A percentile compares a stretch with the other conserved stretches of the same genome.
Evolutionary conservation across 2,888 invertebrate genomes (phyloP).

Genomic region (Phlogophora meticulosa): DNA sequence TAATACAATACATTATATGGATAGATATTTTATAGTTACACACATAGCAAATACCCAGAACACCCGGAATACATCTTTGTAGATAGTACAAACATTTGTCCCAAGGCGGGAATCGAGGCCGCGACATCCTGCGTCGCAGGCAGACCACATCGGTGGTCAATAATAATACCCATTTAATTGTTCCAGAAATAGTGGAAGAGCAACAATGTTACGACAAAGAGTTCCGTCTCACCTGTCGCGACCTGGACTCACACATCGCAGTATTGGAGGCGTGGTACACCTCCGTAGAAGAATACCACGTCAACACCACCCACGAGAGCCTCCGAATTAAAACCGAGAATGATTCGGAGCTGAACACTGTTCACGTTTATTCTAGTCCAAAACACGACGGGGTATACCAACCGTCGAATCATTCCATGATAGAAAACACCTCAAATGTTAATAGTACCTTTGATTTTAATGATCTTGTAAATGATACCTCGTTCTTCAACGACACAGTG

Average conservation of each 20-base stretch:
- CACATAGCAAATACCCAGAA: no score
- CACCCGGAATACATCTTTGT: no score
- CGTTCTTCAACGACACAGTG: constrained; percentile 76
- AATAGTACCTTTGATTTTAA: constrained; percentile 67
- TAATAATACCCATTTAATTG: constrained; percentile 52
- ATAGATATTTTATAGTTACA: no score
- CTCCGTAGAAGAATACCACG: constrained; percentile 78
- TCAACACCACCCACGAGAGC: constrained; percentile 74
- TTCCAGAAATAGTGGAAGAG: constrained; percentile 93
- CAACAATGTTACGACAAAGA: constrained; percentile 92
- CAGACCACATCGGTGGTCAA: no score
- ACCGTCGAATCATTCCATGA: constrained; percentile 78
- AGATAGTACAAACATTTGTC: no score
- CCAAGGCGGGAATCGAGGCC: no score
- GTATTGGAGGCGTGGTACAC: constrained; percentile 92
- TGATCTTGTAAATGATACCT: constrained; percentile 73
- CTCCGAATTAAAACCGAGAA: constrained; percentile 81
- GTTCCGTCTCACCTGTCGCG: constrained; percentile 92
- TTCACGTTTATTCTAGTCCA: constrained; percentile 87
- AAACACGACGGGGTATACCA: constrained; percentile 86
- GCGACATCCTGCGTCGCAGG: no score
- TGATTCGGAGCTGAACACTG: constrained; percentile 84
- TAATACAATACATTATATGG: no score
- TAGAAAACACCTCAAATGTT: constrained; percentile 67
- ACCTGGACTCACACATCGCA: constrained; percentile 92